phyloP scores from a whole-genome alignment of 2,888 invertebrate genomes.

The Tribolium freemani region DNA sequence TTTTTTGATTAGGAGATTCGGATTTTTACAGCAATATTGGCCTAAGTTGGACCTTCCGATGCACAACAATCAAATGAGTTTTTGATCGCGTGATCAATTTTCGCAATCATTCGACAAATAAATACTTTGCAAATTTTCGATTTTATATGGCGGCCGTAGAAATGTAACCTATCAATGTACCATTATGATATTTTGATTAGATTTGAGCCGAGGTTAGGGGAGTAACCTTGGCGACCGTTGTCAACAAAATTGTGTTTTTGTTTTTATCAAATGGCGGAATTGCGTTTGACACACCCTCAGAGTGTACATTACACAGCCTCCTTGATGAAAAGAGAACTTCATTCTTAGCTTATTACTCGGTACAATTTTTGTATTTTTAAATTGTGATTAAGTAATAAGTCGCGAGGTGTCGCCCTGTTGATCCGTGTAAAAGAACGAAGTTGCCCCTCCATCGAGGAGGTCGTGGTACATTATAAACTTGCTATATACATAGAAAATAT shows the following conservation, averaged over 20 bases:
- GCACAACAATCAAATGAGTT: slow-evolving; percentile 6
- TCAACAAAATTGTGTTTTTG: slow-evolving; percentile 6
- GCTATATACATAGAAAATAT: slow-evolving; percentile 48
- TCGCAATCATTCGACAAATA: slow-evolving; percentile 37
- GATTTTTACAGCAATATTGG: slow-evolving; percentile 49
- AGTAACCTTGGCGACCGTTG: background rate
- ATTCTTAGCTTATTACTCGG: no score
- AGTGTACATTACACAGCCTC: slow-evolving; percentile 23
- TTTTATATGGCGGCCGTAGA: slow-evolving; percentile 39
- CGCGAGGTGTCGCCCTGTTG: no score
- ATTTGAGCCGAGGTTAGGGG: background rate
- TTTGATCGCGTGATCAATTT: slow-evolving; percentile 12
- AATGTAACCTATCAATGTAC: slow-evolving; percentile 47
- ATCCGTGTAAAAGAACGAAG: no score
- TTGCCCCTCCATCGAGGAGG: no score
- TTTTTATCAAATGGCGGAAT: slow-evolving; percentile 21
- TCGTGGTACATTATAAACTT: slow-evolving; percentile 35
- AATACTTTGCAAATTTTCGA: slow-evolving; percentile 37
- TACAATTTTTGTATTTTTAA: no score
- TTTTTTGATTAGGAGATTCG: slow-evolving; percentile 13
- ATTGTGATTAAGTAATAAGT: no score
- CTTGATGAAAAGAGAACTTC: no score
- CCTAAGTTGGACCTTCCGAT: slow-evolving; percentile 42
- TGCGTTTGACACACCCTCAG: slow-evolving; percentile 24
- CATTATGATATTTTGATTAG: slow-evolving; percentile 45